Percentiles rank a stretch among this genome's conserved stretches.
phyloP scores from a whole-genome alignment of 2,113 vertebrate genomes.

The Rhadina sibilatrix region DNA sequence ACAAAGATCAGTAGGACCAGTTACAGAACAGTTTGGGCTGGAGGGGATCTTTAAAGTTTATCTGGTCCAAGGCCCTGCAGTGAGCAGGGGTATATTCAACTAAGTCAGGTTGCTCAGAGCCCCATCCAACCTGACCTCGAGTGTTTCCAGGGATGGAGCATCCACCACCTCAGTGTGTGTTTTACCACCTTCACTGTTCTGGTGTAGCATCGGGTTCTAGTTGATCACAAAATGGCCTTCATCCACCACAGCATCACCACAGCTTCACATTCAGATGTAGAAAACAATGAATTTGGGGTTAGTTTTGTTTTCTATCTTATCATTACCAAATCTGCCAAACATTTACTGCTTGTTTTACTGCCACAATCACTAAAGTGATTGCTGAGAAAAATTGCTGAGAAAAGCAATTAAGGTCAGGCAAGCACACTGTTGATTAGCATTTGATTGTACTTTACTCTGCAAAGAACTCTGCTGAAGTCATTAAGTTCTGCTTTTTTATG shows the following conservation, averaged over 20 bases:
- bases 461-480: neutral
- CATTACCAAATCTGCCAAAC: neutral
- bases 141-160: neutral
- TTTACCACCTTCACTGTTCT: neutral
- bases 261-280: neutral
- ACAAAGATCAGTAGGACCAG: neutral
- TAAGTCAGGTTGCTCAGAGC: neutral
- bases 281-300: neutral
- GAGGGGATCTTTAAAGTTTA: neutral
- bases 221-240: neutral
- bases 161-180: neutral
- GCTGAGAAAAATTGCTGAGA: neutral
- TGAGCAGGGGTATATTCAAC: neutral
- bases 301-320: neutral
- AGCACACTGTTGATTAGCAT: neutral
- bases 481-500: neutral
- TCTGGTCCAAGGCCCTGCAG: neutral
- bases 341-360: neutral
- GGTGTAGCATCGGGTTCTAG: neutral
- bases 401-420: neutral
- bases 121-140: neutral
- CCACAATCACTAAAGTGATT: neutral
- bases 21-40: neutral
- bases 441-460: neutral
- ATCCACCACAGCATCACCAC: neutral